Conservation (phyloP, 2,797 vertebrate species). For the Hipposideros larvatus region DNA sequence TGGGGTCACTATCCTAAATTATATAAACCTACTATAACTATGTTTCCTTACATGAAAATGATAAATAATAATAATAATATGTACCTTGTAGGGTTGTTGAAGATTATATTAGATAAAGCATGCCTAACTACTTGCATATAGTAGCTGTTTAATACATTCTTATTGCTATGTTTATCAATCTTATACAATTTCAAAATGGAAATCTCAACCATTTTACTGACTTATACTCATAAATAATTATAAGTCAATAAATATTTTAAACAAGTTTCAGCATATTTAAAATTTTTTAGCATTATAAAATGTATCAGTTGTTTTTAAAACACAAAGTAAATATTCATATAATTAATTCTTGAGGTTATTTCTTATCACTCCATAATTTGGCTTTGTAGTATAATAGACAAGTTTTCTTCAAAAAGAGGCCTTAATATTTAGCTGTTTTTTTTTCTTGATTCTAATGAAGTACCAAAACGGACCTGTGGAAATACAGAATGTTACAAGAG, state of each 20-base stretch:
- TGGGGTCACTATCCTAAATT: background rate
- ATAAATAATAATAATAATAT: background rate
- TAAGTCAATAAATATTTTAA: background rate
- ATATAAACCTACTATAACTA: background rate
- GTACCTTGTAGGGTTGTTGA: background rate
- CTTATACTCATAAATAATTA: background rate
- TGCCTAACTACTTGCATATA: background rate
- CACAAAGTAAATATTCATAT: background rate
- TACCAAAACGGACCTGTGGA: background rate
- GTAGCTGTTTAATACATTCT: background rate
- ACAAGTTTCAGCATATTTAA: background rate
- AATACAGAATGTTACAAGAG: background rate
- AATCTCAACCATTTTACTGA: background rate
- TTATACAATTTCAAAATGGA: background rate
- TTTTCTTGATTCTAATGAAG: background rate
- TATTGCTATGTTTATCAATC: background rate
- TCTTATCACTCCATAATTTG: background rate
- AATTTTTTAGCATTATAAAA: background rate
- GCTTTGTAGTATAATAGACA: background rate
- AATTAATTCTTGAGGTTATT: background rate
- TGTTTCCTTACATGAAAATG: background rate
- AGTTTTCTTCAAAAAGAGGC: background rate
- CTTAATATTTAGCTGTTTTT: background rate
- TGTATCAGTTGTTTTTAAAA: background rate
- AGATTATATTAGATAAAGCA: background rate